These are phyloP conservation scores for fruit fly (Drosophila melanogaster) DNA, from an alignment of 1,140 invertebrate genomes.

Conservation along the genomic window Release_6_plus_ISO1_MT NT_033779.5:18867001-18867500, in stretches of 20 bases:
- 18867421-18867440: constrained; percentile 61
- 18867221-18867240: background rate
- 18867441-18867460: constrained; percentile 31
- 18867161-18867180: no score
- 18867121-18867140: no score
- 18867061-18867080: no score
- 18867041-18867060: background rate
- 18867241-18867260: background rate
- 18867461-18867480: constrained; percentile 26
- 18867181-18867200: no score
- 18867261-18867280: background rate
- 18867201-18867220: no score
- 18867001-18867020: constrained; percentile 32
- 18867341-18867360: constrained; percentile 7
- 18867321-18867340: background rate
- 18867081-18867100: no score
- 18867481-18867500: constrained; percentile 24
- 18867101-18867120: no score
- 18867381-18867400: constrained; percentile 50
- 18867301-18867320: no score
- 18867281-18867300: background rate
- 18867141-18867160: no score
- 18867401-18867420: constrained; percentile 71
- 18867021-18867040: constrained; percentile 34
- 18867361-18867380: background rate